Percentiles rank a stretch among this genome's conserved stretches.
Evolutionary conservation across 2,797 vertebrate species (phyloP).

Genomic region (Xenops minutus): DNA sequence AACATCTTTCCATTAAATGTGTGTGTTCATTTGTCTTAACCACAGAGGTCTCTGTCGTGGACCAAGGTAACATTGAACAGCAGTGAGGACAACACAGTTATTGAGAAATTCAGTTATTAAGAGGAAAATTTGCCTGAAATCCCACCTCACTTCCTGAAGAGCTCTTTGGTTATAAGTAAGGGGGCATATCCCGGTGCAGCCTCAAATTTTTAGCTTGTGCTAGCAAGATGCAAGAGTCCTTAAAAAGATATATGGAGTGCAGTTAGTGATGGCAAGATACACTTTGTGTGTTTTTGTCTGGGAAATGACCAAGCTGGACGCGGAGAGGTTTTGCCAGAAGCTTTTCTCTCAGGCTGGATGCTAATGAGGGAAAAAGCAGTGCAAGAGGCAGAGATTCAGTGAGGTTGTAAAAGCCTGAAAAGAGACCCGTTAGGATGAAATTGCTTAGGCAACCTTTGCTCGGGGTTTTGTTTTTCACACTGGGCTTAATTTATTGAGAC

Average conservation of each 20-base stretch:
- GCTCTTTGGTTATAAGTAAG: background rate
- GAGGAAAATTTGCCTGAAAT: background rate
- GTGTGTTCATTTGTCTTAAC: background rate
- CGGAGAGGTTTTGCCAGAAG: background rate
- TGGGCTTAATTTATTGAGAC: background rate
- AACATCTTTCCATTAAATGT: background rate
- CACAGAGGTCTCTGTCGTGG: background rate
- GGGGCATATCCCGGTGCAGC: background rate
- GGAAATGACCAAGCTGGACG: rapidly evolving
- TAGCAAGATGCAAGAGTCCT: background rate
- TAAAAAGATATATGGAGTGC: background rate
- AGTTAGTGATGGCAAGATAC: background rate
- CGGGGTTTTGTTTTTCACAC: background rate
- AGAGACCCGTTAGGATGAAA: background rate
- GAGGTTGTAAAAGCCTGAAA: background rate
- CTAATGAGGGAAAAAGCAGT: background rate
- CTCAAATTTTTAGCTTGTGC: background rate
- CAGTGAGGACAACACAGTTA: background rate
- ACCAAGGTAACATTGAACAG: background rate
- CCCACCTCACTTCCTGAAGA: background rate
- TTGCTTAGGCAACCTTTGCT: background rate
- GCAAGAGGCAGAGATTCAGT: background rate
- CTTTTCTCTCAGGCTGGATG: background rate
- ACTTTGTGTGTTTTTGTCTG: background rate
- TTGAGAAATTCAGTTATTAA: background rate